Percentiles rank a stretch among this genome's conserved stretches.
Evolutionary conservation across 2,888 invertebrate species (phyloP).

Genomic region (Timandra comae): DNA sequence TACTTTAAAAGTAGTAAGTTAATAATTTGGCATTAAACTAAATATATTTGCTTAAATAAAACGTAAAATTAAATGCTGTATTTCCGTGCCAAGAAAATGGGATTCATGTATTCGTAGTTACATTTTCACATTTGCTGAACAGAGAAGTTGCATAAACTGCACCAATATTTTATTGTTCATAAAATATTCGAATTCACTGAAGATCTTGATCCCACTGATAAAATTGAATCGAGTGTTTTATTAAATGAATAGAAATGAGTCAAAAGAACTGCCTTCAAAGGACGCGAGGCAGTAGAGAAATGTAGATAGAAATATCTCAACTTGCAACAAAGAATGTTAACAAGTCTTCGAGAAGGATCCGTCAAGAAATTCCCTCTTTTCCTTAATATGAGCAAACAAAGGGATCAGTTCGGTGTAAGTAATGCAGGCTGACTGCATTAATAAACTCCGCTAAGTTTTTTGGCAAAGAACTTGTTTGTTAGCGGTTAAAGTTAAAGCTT

Average conservation of each 20-base stretch:
- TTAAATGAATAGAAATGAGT: background rate
- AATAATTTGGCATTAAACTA: too few relatives aligned
- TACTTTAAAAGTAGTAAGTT: too few relatives aligned
- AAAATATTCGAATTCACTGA: background rate
- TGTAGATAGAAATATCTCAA: constrained; percentile 15
- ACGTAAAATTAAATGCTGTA: background rate
- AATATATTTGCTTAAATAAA: too few relatives aligned
- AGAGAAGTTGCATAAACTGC: background rate
- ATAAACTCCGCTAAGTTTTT: constrained; percentile 58
- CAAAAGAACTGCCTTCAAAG: constrained; percentile 1
- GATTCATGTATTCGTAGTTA: background rate
- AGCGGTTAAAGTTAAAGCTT: constrained; percentile 27
- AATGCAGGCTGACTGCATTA: constrained; percentile 58
- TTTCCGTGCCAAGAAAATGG: background rate
- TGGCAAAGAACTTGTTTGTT: constrained; percentile 51
- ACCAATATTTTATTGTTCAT: background rate
- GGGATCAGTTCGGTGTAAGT: constrained; percentile 46
- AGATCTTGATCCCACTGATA: background rate
- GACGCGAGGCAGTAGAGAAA: background rate
- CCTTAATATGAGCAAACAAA: constrained; percentile 35
- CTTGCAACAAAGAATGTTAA: constrained; percentile 8
- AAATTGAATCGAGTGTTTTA: background rate
- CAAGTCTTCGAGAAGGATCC: too few relatives aligned
- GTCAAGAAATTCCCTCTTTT: constrained; percentile 34
- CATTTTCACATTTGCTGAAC: constrained; percentile 2